These are phyloP conservation scores for Neoascia interrupta DNA, from an alignment of 2,888 invertebrate genomes.

Conservation along the genomic window DNA sequence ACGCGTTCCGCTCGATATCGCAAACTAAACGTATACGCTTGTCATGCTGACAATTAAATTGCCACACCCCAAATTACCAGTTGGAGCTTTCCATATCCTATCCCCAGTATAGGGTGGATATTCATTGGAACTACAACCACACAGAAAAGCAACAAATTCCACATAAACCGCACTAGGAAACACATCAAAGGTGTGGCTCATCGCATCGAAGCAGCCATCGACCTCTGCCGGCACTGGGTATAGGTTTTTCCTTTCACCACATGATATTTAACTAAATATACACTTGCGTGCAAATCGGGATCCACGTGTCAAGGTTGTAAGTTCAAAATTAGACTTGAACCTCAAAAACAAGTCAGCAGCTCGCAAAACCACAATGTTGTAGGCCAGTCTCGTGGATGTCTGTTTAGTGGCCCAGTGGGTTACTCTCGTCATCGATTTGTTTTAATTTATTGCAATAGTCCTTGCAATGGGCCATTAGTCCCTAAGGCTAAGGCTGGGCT, in stretches of 20 bases:
- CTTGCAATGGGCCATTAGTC: conserved; percentile 26
- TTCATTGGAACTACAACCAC: conserved; percentile 14
- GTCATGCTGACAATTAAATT: conserved; percentile 51
- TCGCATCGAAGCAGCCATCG: conserved; percentile 41
- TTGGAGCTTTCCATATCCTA: not conserved
- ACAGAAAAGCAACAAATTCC: not conserved
- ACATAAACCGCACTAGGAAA: not conserved
- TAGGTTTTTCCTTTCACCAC: too few species aligned
- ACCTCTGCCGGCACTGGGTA: conserved; percentile 27
- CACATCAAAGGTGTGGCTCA: conserved; percentile 22
- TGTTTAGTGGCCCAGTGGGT: conserved; percentile 3
- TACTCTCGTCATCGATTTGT: conserved; percentile 52
- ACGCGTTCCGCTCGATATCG: not conserved
- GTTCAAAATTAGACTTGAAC: conserved; percentile 51
- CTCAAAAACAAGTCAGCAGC: conserved; percentile 29
- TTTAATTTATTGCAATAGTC: conserved; percentile 58
- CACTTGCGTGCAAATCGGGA: conserved; percentile 28
- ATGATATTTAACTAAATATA: too few species aligned
- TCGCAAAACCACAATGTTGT: conserved; percentile 24
- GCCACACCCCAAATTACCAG: conserved; percentile 43
- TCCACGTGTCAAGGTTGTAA: conserved; percentile 56
- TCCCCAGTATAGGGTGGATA: conserved; percentile 11
- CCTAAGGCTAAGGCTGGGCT: not conserved
- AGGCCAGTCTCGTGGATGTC: conserved; percentile 4
- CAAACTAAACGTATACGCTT: conserved; percentile 43